A percentile compares a stretch with the other conserved stretches of the same genome.
Conservation (phyloP, 2,113 vertebrate species). For the Sinosuthora webbiana region DNA sequence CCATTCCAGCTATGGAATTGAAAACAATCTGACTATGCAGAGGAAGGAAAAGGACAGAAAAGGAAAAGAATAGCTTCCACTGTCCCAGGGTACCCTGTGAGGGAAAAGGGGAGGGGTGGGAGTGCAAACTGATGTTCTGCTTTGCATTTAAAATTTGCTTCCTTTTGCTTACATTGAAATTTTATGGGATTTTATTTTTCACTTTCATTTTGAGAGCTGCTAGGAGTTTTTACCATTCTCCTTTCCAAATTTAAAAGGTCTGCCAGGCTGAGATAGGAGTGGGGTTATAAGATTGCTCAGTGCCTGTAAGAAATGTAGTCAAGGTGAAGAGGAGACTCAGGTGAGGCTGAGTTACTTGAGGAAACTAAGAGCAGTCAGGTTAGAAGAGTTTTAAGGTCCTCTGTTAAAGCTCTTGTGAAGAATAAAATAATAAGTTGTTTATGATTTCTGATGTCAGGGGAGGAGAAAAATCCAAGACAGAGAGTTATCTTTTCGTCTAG, state of each 20-base stretch:
- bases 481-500: background rate
- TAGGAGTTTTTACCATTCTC: background rate
- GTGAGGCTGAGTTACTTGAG: background rate
- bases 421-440: background rate
- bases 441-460: background rate
- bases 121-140: background rate
- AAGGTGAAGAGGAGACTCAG: background rate
- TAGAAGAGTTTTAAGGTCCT: background rate
- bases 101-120: background rate
- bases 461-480: background rate
- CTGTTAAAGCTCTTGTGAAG: background rate
- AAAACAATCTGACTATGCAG: background rate
- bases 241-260: background rate
- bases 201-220: background rate
- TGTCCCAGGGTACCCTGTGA: accelerated
- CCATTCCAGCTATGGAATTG: background rate
- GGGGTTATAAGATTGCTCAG: background rate
- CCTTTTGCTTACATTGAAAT: background rate
- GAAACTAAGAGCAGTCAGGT: background rate
- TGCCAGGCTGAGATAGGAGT: background rate
- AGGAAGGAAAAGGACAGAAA: background rate
- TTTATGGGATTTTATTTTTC: background rate
- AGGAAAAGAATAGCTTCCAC: background rate
- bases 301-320: background rate
- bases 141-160: background rate